Conservation (phyloP, 2,888 invertebrate genomes). For the Lepidochitona cinerea region DNA sequence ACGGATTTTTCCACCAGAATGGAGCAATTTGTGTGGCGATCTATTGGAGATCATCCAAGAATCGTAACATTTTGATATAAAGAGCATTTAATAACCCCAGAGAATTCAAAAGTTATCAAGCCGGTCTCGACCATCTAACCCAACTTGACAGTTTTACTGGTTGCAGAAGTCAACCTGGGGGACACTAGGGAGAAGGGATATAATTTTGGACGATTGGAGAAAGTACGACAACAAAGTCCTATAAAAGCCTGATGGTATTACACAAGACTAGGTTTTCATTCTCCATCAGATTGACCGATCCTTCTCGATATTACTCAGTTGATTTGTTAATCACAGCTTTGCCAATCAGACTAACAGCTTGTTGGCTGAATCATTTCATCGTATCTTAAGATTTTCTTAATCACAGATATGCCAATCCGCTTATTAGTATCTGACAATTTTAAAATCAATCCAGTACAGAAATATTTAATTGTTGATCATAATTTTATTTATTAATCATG, state of each 20-base stretch:
- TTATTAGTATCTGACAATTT: not conserved
- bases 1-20: slow-evolving; percentile 2
- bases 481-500: no score
- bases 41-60: slow-evolving; percentile 7
- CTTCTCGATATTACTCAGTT: no score
- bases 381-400: not conserved
- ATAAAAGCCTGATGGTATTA: no score
- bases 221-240: no score
- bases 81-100: slow-evolving; percentile 1
- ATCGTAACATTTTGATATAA: slow-evolving; percentile 6
- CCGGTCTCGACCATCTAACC: not conserved
- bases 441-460: not conserved
- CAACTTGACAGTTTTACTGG: not conserved
- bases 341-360: no score
- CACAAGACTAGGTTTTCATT: no score
- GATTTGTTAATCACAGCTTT: no score
- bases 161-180: not conserved
- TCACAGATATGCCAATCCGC: not conserved
- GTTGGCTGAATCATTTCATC: not conserved
- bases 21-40: slow-evolving; percentile 1
- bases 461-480: not conserved
- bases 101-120: slow-evolving; percentile 3
- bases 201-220: no score
- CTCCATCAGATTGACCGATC: no score
- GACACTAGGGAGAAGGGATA: not conserved